These are phyloP conservation scores for Scotopteryx bipunctaria DNA, from an alignment of 2,888 invertebrate genomes.

Conservation along the genomic window DNA sequence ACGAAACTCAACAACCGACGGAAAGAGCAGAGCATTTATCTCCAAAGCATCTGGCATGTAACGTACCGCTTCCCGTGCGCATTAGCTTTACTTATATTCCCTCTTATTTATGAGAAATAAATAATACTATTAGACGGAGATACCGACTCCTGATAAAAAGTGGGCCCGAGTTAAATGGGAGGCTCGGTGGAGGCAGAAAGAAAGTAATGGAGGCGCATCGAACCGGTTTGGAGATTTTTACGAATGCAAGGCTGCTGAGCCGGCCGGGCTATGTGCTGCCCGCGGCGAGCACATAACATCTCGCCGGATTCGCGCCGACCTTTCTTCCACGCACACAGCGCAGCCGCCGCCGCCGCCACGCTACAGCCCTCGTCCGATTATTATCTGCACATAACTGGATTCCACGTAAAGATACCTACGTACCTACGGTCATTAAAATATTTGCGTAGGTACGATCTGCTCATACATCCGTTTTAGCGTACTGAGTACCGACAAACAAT, in stretches of 20 bases:
- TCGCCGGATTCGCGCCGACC: conserved; percentile 77
- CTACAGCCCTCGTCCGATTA: conserved; percentile 49
- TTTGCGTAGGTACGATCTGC: conserved; percentile 58
- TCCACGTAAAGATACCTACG: conserved; percentile 62
- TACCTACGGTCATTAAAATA: conserved; percentile 62
- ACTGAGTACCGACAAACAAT: conserved; percentile 58
- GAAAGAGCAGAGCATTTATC: conserved; percentile 70
- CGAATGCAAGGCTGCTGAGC: conserved; percentile 78
- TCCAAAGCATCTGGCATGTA: conserved; percentile 72
- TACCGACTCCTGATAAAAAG: conserved; percentile 83
- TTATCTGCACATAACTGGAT: conserved; percentile 75
- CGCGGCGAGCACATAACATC: conserved; percentile 74
- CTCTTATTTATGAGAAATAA: conserved; percentile 83
- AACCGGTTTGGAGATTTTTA: conserved; percentile 83
- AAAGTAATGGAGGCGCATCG: conserved; percentile 82
- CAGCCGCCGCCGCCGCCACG: conserved; percentile 22
- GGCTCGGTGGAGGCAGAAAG: conserved; percentile 82
- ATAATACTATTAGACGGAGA: conserved; percentile 83
- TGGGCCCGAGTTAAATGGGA: conserved; percentile 82
- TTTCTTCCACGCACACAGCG: conserved; percentile 62
- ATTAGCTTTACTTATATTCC: conserved; percentile 80
- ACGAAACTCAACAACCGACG: conserved; percentile 61
- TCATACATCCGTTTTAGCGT: conserved; percentile 58
- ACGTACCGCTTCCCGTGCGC: conserved; percentile 76
- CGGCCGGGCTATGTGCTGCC: conserved; percentile 72